Conservation (phyloP, 2,113 vertebrate species). For the Aegotheles bennettii region DNA sequence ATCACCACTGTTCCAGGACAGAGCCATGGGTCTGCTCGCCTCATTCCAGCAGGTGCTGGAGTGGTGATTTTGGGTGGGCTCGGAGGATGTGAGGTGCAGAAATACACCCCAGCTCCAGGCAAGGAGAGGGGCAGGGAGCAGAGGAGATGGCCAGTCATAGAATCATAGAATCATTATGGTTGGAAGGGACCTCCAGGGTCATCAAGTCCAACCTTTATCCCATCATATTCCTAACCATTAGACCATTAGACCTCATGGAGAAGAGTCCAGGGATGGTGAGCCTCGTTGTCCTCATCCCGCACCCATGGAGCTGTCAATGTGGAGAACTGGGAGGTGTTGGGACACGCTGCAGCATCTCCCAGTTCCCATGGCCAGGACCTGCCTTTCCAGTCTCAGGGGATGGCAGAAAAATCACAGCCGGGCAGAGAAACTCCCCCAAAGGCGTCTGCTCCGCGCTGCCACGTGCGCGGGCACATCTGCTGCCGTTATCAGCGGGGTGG, state of each 20-base stretch:
- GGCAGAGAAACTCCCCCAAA: not conserved
- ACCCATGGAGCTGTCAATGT: too few relatives aligned
- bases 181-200: too few relatives aligned
- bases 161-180: too few relatives aligned
- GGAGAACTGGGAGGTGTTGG: too few relatives aligned
- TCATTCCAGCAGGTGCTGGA: not conserved
- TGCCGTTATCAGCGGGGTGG: fast-evolving
- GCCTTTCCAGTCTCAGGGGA: not conserved
- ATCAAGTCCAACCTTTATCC: too few relatives aligned
- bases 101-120: fast-evolving
- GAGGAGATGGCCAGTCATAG: not conserved
- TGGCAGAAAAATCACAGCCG: not conserved
- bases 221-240: too few relatives aligned
- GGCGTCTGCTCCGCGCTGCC: fast-evolving
- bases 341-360: not conserved
- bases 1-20: fast-evolving
- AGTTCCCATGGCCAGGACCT: not conserved
- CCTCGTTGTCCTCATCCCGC: too few relatives aligned
- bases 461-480: not conserved
- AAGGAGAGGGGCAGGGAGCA: not conserved
- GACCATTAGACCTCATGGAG: too few relatives aligned
- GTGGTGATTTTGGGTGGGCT: not conserved
- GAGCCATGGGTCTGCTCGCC: not conserved
- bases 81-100: not conserved
- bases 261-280: too few relatives aligned